Base-by-base conservation (phyloP, 2,888 invertebrate species). In the Stegana nigrithorax region DNA sequence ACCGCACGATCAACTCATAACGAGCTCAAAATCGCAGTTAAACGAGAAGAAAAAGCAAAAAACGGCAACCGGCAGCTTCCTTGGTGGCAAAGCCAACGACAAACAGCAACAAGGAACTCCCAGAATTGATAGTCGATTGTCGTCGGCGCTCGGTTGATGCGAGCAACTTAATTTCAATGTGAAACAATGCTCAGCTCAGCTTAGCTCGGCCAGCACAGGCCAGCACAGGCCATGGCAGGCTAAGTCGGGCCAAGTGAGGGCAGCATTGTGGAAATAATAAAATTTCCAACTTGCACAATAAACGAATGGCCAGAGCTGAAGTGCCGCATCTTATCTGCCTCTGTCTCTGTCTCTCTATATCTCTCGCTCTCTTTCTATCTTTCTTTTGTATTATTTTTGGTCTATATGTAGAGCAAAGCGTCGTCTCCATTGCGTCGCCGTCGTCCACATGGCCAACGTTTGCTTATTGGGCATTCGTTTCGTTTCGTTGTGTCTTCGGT, bases 171-270 rank as follows among this genome's bases (percentile, higher is more conserved):
- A 71, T 69, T 73, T 73, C 60, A 59, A 44, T 12, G 59, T 62
- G 64, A 70, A 72, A 80, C 78, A 77, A 80, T 78, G 73, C 57
- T 57, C 60, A 60, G 47, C 42, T 47, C 44, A 50, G 56, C 27
- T 42, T 12, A 29, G 14, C 2, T 42, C 8, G 21, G 14, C 2
- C 19, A n/a, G 27, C 10, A 51, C 27, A 14, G 51, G 8, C 14
- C 27, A 27, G 51, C 27, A 26, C 39, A n/a, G 36, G 12, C 14
- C 5, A 39, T 39, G 1, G 39, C 12, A 14, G 39, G 14, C 39
- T n/a, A 39, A 10, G 6, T n/a, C 14, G 39, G 10, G 14, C 14
- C 10, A 14, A 36, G 36, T 36, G 36, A 10, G 12, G 10, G 4
- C 36, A 25, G 25, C 60, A 60, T 56, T 25, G 12, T 47, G 47